A percentile compares a stretch with the other conserved stretches of the same genome.
Evolutionary conservation across 2,888 invertebrate genomes (phyloP).

Genomic region (Melieria crassipennis): DNA sequence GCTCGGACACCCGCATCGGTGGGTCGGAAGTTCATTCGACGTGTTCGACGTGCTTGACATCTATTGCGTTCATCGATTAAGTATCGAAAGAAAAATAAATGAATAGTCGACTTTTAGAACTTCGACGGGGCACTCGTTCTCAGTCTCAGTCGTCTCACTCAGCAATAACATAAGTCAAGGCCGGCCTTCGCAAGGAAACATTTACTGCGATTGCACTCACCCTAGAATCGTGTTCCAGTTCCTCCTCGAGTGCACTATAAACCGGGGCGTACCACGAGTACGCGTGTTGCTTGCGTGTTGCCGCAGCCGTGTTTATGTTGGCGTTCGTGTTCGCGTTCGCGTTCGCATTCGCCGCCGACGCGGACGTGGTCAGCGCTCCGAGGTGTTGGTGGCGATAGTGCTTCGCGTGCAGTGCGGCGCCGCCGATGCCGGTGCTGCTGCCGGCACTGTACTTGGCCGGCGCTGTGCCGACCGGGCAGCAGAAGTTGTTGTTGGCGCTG

Average conservation of each 20-base stretch:
- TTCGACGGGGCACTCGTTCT: too few relatives aligned
- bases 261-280: conserved; percentile 67
- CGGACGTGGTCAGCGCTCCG: conserved; percentile 33
- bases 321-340: too few relatives aligned
- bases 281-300: conserved; percentile 63
- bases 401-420: conserved; percentile 50
- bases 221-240: conserved; percentile 65
- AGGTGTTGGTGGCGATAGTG: conserved; percentile 40
- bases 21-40: too few relatives aligned
- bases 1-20: too few relatives aligned
- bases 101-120: too few relatives aligned
- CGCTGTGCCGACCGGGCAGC: conserved; percentile 20
- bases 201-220: conserved; percentile 50
- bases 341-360: too few relatives aligned
- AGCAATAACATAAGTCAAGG: too few relatives aligned
- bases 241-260: conserved; percentile 66
- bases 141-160: too few relatives aligned
- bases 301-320: conserved; percentile 50
- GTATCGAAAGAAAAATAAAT: too few relatives aligned
- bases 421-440: conserved; percentile 8
- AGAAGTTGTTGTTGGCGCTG: conserved; percentile 47
- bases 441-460: neutral
- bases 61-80: too few relatives aligned
- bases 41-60: too few relatives aligned
- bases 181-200: too few relatives aligned